Evolutionary conservation across 1,140 invertebrate genomes (phyloP).

Genomic region (Rhopalosiphum padi): DNA sequence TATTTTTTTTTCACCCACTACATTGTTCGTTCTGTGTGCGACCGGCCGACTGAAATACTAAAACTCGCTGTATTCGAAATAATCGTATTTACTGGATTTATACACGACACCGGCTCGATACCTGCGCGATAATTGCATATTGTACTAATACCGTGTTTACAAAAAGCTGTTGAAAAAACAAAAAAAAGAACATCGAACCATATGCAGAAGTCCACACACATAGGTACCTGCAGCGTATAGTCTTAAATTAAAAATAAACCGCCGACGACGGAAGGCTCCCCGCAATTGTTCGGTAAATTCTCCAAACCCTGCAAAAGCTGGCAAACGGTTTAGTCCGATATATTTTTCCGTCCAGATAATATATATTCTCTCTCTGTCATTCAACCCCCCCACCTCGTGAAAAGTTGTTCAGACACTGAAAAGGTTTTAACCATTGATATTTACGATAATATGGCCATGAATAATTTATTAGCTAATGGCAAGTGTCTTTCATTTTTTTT

Average conservation of each 20-base stretch:
- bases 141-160: not conserved
- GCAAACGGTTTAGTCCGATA: not conserved
- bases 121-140: not conserved
- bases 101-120: not conserved
- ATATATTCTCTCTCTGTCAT: not conserved
- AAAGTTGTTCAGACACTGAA: constrained; percentile 11
- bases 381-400: not conserved
- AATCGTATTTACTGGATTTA: not conserved
- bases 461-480: constrained; percentile 51
- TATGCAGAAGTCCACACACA: not conserved
- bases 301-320: not conserved
- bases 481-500: not conserved
- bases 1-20: not conserved
- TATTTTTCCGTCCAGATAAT: not conserved
- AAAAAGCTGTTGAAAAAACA: not conserved
- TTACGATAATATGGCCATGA: constrained; percentile 28
- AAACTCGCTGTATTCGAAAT: not conserved
- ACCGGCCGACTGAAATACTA: not conserved
- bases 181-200: not conserved
- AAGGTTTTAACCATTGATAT: constrained; percentile 44
- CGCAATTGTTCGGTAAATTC: not conserved
- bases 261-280: not conserved
- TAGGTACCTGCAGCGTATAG: not conserved
- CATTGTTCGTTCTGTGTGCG: not conserved
- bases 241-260: not conserved